Conservation (phyloP, 2,113 vertebrate species). For the Thamnophis sirtalis region DNA sequence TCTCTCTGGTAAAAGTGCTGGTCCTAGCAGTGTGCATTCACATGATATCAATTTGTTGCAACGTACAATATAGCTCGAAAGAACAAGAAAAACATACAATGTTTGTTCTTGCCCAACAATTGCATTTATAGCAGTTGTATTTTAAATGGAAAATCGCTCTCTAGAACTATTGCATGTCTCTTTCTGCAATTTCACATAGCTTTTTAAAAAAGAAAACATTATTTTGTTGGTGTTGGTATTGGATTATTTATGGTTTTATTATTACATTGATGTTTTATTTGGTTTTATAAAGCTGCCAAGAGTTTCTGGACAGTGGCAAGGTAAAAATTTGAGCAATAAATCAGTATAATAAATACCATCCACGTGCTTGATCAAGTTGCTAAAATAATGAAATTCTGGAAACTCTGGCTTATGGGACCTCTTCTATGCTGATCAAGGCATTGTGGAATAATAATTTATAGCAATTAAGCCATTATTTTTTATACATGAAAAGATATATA, state of each 20-base stretch:
- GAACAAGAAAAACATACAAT: not conserved
- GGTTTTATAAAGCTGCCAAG: not conserved
- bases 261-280: not conserved
- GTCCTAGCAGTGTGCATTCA: not conserved
- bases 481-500: not conserved
- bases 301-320: not conserved
- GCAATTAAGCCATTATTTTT: not conserved
- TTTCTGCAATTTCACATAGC: not conserved
- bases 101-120: not conserved
- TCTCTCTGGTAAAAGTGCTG: not conserved
- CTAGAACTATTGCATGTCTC: not conserved
- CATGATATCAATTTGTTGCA: not conserved
- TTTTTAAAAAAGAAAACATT: not conserved
- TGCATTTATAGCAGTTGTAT: not conserved
- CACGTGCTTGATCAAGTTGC: not conserved
- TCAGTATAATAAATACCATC: not conserved
- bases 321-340: not conserved
- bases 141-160: constrained; percentile 36
- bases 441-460: not conserved
- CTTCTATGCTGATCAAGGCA: not conserved
- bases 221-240: not conserved
- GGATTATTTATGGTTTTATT: not conserved
- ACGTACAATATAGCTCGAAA: not conserved
- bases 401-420: not conserved
- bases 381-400: not conserved